phyloP scores from a whole-genome alignment of 2,113 vertebrate species.

The Rhinoderma darwinii region DNA sequence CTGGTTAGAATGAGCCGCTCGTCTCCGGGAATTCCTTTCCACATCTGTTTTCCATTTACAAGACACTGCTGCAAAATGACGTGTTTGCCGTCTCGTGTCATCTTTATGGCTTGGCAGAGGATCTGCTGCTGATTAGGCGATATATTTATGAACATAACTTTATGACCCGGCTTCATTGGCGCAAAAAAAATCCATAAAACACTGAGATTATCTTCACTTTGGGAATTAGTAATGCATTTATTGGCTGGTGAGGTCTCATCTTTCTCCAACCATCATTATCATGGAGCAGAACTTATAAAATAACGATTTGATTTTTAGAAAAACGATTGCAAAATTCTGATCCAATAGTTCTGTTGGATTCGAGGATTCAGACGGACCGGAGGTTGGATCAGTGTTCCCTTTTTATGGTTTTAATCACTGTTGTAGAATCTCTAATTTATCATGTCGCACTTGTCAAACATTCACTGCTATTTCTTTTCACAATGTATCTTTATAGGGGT shows the following conservation, averaged over 20 bases:
- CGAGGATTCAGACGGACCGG: not conserved
- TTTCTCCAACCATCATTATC: not conserved
- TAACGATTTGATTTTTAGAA: not conserved
- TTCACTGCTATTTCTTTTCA: too few relatives aligned
- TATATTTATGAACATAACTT: constrained; percentile 23
- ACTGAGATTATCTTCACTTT: not conserved
- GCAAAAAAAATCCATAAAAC: not conserved
- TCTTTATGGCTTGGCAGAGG: not conserved
- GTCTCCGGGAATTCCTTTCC: not conserved
- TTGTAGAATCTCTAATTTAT: too few relatives aligned
- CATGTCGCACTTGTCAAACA: too few relatives aligned
- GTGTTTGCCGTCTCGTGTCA: not conserved
- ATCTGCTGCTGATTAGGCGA: not conserved
- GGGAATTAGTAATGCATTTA: not conserved
- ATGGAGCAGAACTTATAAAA: not conserved
- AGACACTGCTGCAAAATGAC: not conserved
- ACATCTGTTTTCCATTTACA: constrained; percentile 4
- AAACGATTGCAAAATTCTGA: not conserved
- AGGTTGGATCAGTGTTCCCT: not conserved
- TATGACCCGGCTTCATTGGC: not conserved
- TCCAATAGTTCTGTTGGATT: too few relatives aligned
- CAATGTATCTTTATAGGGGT: too few relatives aligned
- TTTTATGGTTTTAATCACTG: too few relatives aligned
- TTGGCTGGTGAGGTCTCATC: not conserved
- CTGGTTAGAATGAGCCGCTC: not conserved